Base-by-base conservation (phyloP, 2,888 invertebrate genomes). In the Petrophora chlorosata region DNA sequence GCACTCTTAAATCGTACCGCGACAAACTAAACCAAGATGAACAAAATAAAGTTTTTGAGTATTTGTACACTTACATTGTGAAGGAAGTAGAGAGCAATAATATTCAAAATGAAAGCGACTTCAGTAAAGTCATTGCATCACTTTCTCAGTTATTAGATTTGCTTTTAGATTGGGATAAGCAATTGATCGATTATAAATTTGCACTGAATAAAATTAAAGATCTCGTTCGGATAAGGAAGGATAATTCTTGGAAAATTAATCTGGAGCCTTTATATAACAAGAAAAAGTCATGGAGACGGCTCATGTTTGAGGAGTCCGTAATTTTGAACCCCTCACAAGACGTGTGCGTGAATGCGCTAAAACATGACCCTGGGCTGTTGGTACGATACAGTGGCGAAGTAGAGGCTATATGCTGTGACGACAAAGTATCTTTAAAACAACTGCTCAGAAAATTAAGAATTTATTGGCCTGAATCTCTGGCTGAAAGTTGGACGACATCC, bases 301-400 rank as follows among this genome's bases (percentile, higher is more conserved):
- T 55, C 10, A 63, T 87, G 61, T 85, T 86, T 57, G 72, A 81
- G 42, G 78, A 83, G 19, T 86, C 85, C 1, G 23, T 87, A 26
- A 16, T 52, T 10, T 47, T 86, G 43, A 59, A 59, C 28, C 77
- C 76, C 3, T 65, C 63, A 14, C 74, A 79, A 54, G 62, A 71
- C 8, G 76, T 66, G 5, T 77, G 74, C 39, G 34, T 86, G n/a
- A 85, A 86, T 53, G 78, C 76, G 7, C 54, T 87, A 5, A 86
- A 86, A 63, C 85, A 86, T 47, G 74, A 76, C 4, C 78, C 85
- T 7, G 53, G 54, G 25, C 54, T 85, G 33, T 55, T 86, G 12
- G 40, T 46, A 17, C 66, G 70, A 8, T 59, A 77, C 49, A 59
- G 62, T 15, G 52, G 52, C 1, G 65, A 73, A 23, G 53, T 82